A percentile compares a stretch with the other conserved stretches of the same genome.
Evolutionary conservation across 2,113 vertebrate species (phyloP).

Genomic region (Psilopogon haemacephalus): DNA sequence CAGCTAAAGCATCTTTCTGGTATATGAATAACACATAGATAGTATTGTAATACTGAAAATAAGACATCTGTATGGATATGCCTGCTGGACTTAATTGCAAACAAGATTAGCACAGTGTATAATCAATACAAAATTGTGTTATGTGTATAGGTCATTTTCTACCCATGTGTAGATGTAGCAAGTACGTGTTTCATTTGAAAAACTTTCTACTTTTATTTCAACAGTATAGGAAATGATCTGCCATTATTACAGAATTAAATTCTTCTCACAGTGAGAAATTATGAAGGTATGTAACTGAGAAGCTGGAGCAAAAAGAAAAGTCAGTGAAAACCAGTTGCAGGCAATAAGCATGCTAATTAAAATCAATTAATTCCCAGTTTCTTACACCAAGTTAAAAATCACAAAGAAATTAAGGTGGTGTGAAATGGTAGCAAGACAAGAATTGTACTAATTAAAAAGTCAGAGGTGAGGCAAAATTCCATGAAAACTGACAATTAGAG

Average conservation of each 20-base stretch:
- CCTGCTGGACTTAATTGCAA: neutral
- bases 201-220: neutral
- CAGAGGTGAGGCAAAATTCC: neutral
- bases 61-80: neutral
- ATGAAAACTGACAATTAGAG: neutral
- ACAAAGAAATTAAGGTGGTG: neutral
- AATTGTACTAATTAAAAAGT: neutral
- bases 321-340: neutral
- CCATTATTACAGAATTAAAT: neutral
- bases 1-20: neutral
- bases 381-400: neutral
- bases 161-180: neutral
- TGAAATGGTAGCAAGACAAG: neutral
- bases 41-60: neutral
- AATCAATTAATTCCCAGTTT: neutral
- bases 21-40: neutral
- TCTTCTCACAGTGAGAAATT: neutral
- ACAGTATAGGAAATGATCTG: neutral
- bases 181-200: neutral
- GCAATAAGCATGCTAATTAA: neutral
- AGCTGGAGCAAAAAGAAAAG: neutral
- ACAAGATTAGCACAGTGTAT: neutral
- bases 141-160: neutral
- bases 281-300: neutral
- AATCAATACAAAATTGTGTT: slow-evolving; percentile 14